phyloP scores from a whole-genome alignment of 2,888 invertebrate genomes.

The Phorcus lineatus region DNA sequence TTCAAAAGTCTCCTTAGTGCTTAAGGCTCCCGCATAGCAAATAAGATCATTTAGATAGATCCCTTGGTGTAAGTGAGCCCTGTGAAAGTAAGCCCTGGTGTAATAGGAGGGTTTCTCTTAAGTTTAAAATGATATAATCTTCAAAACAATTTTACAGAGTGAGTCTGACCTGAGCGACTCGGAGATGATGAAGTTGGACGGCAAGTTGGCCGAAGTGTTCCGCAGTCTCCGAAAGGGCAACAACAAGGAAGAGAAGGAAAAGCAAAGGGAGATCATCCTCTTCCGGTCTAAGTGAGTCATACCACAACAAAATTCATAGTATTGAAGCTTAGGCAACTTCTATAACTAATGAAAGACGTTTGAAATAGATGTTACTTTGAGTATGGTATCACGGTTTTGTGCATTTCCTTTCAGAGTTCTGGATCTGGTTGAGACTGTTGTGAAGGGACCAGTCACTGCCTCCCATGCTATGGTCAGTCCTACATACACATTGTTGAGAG shows the following conservation, averaged over 20 bases:
- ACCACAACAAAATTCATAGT: not conserved
- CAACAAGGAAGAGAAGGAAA: slow-evolving; percentile 47
- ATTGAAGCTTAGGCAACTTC: not conserved
- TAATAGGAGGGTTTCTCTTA: too few species aligned
- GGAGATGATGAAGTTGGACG: slow-evolving; percentile 84
- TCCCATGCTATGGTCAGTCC: slow-evolving; percentile 56
- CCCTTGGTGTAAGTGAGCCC: too few species aligned
- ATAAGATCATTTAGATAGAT: too few species aligned
- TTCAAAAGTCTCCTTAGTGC: too few species aligned
- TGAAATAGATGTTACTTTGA: too few species aligned
- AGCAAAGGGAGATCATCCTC: slow-evolving; percentile 44
- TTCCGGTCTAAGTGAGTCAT: slow-evolving; percentile 54
- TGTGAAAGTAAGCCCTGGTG: too few species aligned
- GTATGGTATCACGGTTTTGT: not conserved
- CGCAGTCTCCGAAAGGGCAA: slow-evolving; percentile 70
- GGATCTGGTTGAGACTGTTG: slow-evolving; percentile 61
- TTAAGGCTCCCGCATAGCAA: too few species aligned
- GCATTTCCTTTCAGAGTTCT: slow-evolving; percentile 51
- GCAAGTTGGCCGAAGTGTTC: slow-evolving; percentile 85
- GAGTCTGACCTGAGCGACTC: slow-evolving; percentile 86
- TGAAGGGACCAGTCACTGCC: slow-evolving; percentile 53
- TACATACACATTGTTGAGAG: not conserved
- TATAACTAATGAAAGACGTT: not conserved
- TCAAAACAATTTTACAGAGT: too few species aligned
- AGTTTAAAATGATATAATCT: too few species aligned